These are phyloP conservation scores for Aulostomus chinensis DNA, from an alignment of 2,797 vertebrate species.

Conservation along the genomic window DNA sequence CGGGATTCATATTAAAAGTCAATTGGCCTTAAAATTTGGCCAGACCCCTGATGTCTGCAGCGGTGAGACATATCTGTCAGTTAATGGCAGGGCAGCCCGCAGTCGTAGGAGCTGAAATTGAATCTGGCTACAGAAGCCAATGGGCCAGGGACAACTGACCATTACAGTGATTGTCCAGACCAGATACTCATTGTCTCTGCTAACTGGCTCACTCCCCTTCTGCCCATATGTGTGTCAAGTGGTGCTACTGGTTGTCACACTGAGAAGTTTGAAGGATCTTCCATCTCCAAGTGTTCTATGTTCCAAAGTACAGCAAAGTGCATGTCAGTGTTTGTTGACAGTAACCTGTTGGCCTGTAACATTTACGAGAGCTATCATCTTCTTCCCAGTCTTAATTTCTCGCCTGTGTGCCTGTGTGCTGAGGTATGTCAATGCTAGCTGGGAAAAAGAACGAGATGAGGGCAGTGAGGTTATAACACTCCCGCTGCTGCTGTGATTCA, in stretches of 20 bases:
- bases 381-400: conserved; percentile 75
- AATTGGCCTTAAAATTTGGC: conserved; percentile 85
- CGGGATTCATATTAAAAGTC: conserved; percentile 85
- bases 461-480: conserved; percentile 73
- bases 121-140: conserved; percentile 80
- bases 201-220: conserved; percentile 29
- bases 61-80: conserved; percentile 61
- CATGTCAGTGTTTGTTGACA: conserved; percentile 1
- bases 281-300: background rate
- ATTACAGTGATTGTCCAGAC: conserved; percentile 75
- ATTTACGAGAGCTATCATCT: conserved; percentile 67
- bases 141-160: conserved; percentile 78
- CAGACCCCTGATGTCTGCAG: conserved; percentile 76
- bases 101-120: conserved; percentile 77
- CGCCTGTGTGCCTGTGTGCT: conserved; percentile 77
- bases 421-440: conserved; percentile 72
- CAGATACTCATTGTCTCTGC: conserved; percentile 51
- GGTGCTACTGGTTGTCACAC: conserved; percentile 11
- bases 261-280: conserved; percentile 23
- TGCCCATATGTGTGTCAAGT: too few species aligned
- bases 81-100: conserved; percentile 67
- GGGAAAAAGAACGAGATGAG: conserved; percentile 64
- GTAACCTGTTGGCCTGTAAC: conserved; percentile 44
- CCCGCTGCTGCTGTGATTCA: conserved; percentile 76
- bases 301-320: background rate